Evolutionary conservation across 2,797 vertebrate species (phyloP), one percentile per base, ranked within the genome.

Genomic region (Schizothorax lantsangensis): DNA sequence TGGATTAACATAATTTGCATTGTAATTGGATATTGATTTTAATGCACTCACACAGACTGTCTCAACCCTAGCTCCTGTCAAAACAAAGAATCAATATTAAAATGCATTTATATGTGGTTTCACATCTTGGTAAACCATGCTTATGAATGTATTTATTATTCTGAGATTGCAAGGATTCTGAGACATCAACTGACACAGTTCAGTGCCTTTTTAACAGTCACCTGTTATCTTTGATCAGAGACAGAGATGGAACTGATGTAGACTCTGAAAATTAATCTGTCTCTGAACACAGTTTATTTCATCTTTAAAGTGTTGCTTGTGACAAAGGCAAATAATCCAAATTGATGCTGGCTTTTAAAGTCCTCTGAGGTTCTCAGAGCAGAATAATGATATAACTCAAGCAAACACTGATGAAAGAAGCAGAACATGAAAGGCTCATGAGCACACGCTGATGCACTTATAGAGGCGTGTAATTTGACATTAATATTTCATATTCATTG

Each of bases 341-440:
- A 94, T 91, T 93, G 90, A 93, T 90, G 92, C 85, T 92, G 94
- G 93, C 90, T 88, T 69, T 83, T 88, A 78, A 59, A 71, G 87
- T 92, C 93, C 91, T 93, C 88, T 10, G 91, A 93, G 92, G 59
- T 89, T 87, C 83, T 81, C 77, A 86, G 86, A 69, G 89, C 83
- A 93, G 91, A 94, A 93, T 94, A 91, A 91, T 91, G 92, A 94
- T 93, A 88, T 89, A 89, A 91, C 88, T 75, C 89, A 89, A 89
- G 85, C 90, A 92, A 93, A 91, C 86, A 91, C 92, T 92, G 93
- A 94, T 95, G 92, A 93, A 94, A 93, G 92, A 90, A 83, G 85
- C 87, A 83, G 83, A 88, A 93, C 91, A 93, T 91, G 87, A 95
- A 93, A 93, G 91, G 86, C 71, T 80, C 86, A 89, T 88, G 78